Percentiles rank a stretch among this genome's conserved stretches.
phyloP scores from a whole-genome alignment of 2,797 vertebrate genomes.

The Oophaga sylvatica region DNA sequence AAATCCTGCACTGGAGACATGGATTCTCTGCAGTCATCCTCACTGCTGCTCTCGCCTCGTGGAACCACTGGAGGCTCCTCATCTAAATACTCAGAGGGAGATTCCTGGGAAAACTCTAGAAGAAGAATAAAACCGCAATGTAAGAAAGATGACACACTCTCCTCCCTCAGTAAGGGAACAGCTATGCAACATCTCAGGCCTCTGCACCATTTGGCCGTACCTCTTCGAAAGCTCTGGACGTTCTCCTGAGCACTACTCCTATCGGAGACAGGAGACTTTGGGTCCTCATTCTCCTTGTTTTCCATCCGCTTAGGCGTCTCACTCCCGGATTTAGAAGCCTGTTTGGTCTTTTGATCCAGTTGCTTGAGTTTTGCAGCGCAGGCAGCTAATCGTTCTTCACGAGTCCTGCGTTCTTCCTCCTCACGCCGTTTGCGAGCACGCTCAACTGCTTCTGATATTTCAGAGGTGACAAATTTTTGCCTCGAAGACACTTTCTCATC shows the following conservation, averaged over 20 bases:
- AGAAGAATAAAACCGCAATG: not conserved
- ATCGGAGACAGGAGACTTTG: conserved; percentile 76
- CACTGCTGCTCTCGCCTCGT: conserved; percentile 72
- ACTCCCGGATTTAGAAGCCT: conserved; percentile 74
- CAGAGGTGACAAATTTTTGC: conserved; percentile 88
- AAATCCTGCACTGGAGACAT: conserved; percentile 86
- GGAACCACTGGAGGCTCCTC: conserved; percentile 74
- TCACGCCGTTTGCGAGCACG: conserved; percentile 89
- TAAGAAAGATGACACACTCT: no score
- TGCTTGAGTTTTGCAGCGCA: conserved; percentile 97
- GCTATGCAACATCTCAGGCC: not conserved
- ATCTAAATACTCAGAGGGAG: conserved; percentile 68
- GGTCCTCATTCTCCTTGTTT: conserved; percentile 73
- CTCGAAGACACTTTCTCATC: conserved; percentile 83
- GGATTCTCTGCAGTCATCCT: conserved; percentile 84
- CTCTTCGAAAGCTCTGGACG: conserved; percentile 80
- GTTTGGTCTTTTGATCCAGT: conserved; percentile 91
- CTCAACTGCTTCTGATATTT: conserved; percentile 93
- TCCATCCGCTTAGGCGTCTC: conserved; percentile 80
- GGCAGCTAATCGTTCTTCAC: conserved; percentile 92
- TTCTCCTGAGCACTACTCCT: conserved; percentile 77
- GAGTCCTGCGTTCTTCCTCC: conserved; percentile 90
- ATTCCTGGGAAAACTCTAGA: conserved; percentile 76
- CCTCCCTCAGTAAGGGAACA: no score
- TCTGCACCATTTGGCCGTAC: conserved; percentile 67